These are phyloP conservation scores for Tragelaphus imberbis DNA, from an alignment of 2,113 vertebrate genomes.

Conservation along the genomic window DNA sequence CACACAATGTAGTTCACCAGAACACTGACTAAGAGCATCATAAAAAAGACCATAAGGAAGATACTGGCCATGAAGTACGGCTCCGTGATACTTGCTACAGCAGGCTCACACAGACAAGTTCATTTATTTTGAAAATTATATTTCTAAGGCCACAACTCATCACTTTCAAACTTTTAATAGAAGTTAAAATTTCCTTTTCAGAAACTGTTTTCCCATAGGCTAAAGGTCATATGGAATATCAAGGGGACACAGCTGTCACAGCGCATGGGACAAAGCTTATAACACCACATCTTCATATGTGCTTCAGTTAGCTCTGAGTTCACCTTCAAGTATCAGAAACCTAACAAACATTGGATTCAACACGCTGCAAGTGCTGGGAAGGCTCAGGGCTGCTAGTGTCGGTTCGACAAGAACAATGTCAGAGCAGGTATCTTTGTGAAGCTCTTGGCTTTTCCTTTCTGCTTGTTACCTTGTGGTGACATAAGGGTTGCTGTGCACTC, in stretches of 20 bases:
- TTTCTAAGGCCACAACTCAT: constrained; percentile 39
- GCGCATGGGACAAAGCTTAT: neutral
- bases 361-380: neutral
- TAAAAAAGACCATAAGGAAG: constrained; percentile 49
- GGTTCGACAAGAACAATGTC: neutral
- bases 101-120: neutral
- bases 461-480: neutral
- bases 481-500: neutral
- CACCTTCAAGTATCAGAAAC: neutral
- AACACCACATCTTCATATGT: neutral
- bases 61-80: constrained; percentile 1
- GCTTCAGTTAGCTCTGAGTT: neutral
- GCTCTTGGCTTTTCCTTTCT: neutral
- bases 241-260: neutral
- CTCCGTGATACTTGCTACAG: neutral
- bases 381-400: neutral
- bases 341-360: neutral
- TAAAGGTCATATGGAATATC: constrained; percentile 15
- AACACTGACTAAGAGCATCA: neutral
- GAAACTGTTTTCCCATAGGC: neutral
- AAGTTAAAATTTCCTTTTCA: neutral
- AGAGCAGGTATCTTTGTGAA: neutral
- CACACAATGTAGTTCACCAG: neutral
- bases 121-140: constrained; percentile 60
- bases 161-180: neutral